These are phyloP conservation scores for Thereva nobilitata DNA, from an alignment of 2,888 invertebrate species.

Conservation along the genomic window DNA sequence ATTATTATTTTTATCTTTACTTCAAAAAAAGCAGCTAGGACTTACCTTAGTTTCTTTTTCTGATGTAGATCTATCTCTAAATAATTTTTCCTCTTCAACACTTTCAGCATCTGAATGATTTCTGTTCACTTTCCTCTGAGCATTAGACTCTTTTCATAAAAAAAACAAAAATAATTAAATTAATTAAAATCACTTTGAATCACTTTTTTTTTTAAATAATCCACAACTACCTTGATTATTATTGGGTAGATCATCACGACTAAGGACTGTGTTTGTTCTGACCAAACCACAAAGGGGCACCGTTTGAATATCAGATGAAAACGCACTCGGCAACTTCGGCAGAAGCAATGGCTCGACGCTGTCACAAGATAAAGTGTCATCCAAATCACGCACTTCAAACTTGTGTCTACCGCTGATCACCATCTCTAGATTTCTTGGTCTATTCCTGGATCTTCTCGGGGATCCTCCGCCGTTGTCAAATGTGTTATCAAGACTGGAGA, in stretches of 20 bases:
- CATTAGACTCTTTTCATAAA: constrained; percentile 37
- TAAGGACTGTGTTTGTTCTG: constrained; percentile 55
- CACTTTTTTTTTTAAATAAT: background rate
- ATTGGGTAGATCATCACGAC: constrained; percentile 47
- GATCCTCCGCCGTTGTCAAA: constrained; percentile 48
- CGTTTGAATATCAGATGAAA: constrained; percentile 51
- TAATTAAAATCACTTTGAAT: background rate
- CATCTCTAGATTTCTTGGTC: constrained; percentile 74
- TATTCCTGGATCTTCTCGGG: constrained; percentile 54
- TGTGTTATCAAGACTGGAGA: constrained; percentile 56
- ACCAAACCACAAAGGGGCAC: constrained; percentile 54
- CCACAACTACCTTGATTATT: constrained; percentile 13
- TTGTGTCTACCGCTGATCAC: constrained; percentile 72
- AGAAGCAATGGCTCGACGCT: constrained; percentile 55
- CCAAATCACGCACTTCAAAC: constrained; percentile 73
- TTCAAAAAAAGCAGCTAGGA: too few species aligned
- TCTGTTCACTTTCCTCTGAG: constrained; percentile 41
- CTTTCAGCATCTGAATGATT: constrained; percentile 59
- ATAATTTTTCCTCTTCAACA: constrained; percentile 68
- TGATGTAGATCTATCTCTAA: constrained; percentile 65
- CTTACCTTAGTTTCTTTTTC: constrained; percentile 58
- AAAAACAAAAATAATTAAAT: background rate
- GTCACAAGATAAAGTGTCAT: constrained; percentile 59
- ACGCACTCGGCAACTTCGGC: constrained; percentile 54
- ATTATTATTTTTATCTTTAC: background rate